Evolutionary conservation across 2,888 invertebrate genomes (phyloP), one percentile per base, ranked within the genome.

Genomic region (Watsonalla cultraria): DNA sequence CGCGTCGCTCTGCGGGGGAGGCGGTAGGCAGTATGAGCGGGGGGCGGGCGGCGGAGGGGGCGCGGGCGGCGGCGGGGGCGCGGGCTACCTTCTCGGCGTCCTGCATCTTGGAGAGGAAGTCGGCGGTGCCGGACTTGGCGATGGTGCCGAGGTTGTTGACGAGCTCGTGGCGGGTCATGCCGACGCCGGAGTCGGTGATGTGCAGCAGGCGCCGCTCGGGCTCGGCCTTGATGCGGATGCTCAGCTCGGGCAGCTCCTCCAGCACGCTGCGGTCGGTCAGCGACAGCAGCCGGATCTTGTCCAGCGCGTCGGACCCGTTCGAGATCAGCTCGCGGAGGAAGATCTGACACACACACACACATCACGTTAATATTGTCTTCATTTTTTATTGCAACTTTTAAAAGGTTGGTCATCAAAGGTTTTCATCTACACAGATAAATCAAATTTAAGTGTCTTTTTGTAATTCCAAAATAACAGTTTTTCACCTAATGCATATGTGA

Each of bases 301-400:
- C 99, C 63, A 99, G 92, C 46, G 99, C 99, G 92, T 99, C 99
- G 0, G 99, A 99, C 0, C 98, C 99, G 91, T 99, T 99, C 0
- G 99, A 99, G 76, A 99, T 99, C 82, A 99, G 91, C 91, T 99
- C 99, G 75, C 99, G 93, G 58, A 99, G 91, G 94, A 98, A 99
- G 70, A 99, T 99, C 94, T 95, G 87, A 57, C 14, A 51, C 33
- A 15, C n/a, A 54, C 45, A 49, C 5, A 1, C 45, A 11, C n/a
- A 9, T 5, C 11, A 45, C 13, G 7, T 11, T 6, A 37, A 42
- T 11, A 11, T 42, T 42, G 11, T 2, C 11, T 11, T 24, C 1
- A 24, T 24, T 24, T 24, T 2, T 24, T 1, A 24, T 24, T 24
- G 24, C 24, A 24, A 24, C 24, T 24, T 24, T 24, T n/a, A n/a